phyloP scores from a whole-genome alignment of 2,797 vertebrate genomes.

The Oreonectes daqikongensis region DNA sequence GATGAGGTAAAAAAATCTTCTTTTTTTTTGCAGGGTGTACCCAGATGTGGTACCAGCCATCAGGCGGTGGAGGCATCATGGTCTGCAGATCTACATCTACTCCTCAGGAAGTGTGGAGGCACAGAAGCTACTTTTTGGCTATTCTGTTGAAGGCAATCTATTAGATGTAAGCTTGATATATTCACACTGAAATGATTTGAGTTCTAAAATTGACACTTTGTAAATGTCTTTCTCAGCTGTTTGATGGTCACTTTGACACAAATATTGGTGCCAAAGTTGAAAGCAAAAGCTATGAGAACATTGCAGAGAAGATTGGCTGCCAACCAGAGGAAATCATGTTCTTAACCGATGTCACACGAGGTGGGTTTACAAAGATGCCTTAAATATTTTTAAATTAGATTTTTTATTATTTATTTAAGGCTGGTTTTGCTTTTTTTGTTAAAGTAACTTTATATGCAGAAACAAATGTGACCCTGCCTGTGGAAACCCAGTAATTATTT shows the following conservation, averaged over 20 bases:
- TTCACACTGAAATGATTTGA: neutral
- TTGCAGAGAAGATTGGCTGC: conserved; percentile 87
- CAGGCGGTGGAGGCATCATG: conserved; percentile 84
- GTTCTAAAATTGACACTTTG: neutral
- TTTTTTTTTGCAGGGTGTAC: conserved; percentile 80
- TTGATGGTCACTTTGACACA: conserved; percentile 96
- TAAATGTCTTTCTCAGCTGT: conserved; percentile 76
- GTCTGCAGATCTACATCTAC: conserved; percentile 91
- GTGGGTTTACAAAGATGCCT: conserved; percentile 63
- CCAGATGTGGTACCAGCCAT: conserved; percentile 91
- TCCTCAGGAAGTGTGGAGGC: conserved; percentile 96
- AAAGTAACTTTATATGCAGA: too few relatives aligned
- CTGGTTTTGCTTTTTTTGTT: too few relatives aligned
- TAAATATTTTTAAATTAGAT: neutral
- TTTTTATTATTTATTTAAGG: too few relatives aligned
- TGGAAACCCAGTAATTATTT: too few relatives aligned
- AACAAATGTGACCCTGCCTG: too few relatives aligned
- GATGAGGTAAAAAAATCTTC: neutral
- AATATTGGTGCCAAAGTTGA: conserved; percentile 91
- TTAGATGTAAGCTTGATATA: conserved; percentile 79
- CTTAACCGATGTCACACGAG: conserved; percentile 88
- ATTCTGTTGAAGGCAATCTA: conserved; percentile 91
- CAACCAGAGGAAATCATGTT: conserved; percentile 90
- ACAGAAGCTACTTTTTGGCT: conserved; percentile 91
- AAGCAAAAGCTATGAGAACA: conserved; percentile 91